Evolutionary conservation across 2,113 vertebrate genomes (phyloP), one percentile per base, ranked within the genome.

Genomic region (Cinclus mexicanus): DNA sequence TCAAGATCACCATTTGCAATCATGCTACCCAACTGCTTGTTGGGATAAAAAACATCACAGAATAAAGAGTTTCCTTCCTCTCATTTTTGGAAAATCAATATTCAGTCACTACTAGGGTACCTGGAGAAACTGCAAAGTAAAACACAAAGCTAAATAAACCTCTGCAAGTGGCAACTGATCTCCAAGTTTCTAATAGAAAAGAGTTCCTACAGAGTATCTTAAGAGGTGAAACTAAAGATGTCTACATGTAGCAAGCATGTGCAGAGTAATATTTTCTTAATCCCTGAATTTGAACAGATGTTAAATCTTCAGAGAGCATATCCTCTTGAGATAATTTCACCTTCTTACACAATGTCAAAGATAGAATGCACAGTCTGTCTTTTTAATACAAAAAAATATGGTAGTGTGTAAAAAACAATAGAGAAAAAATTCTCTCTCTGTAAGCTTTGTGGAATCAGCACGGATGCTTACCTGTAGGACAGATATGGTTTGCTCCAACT

Each of bases 401-500:
- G 3, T 17, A 74, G 7, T 1, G 1, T 19, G 4, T 37, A 49
- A 71, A 68, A 87, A 69, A 39, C 16, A 2, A 39, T 1, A 44
- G 6, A 53, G 19, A 53, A 89, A 83, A 76, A 20, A 4, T 26
- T 31, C 2, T 8, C 15, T 29, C 19, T 55, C 21, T 75, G 29
- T 41, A 49, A 74, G 26, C 25, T 68, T n/a, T 2, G 2, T 5
- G 47, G 39, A 25, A 12, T 23, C 37, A 76, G 69, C 14, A 55
- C 10, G 12, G 26, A 80, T 72, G 26, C 72, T 94, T 29, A 98
- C 98, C 97, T 98, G 97, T 28, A 97, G 72, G 44, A 98, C 65
- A 29, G 50, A 86, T 87, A 97, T 14, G 7, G 95, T 97, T 96
- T 98, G 96, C 31, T 89, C 59, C 59, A 98, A 80, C 57, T 95